These are phyloP conservation scores for Cylloceria caligata DNA, from an alignment of 2,888 invertebrate genomes.

Conservation along the genomic window DNA sequence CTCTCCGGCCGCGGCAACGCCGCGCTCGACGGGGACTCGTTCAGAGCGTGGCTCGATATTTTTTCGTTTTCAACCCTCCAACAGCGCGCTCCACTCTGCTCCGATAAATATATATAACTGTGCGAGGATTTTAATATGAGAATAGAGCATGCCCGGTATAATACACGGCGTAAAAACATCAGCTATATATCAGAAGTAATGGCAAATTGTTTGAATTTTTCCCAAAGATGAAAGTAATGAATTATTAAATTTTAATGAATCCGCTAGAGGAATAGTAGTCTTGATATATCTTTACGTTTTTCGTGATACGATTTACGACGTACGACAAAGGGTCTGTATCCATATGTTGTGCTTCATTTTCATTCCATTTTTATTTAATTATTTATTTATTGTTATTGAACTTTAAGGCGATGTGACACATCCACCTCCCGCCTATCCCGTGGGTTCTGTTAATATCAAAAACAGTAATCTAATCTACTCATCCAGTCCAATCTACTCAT, in stretches of 20 bases:
- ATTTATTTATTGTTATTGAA: no score
- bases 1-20: conserved; percentile 28
- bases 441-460: no score
- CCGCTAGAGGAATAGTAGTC: background rate
- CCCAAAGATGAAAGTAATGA: background rate
- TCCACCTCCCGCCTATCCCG: no score
- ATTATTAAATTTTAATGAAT: conserved; percentile 5
- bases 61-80: conserved; percentile 55
- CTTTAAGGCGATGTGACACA: no score
- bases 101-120: conserved; percentile 20
- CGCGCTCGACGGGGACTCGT: conserved; percentile 12
- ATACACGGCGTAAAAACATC: conserved; percentile 14
- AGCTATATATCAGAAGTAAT: conserved; percentile 6
- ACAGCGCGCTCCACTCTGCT: conserved; percentile 24
- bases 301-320: background rate
- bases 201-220: background rate
- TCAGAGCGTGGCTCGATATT: conserved; percentile 21
- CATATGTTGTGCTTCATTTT: background rate
- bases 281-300: background rate
- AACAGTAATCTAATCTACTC: no score
- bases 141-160: background rate
- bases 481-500: no score
- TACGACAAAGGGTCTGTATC: background rate
- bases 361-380: background rate
- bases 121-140: conserved; percentile 6